Conservation (phyloP, 2,888 invertebrate genomes). For the Rhodophaea formosa region DNA sequence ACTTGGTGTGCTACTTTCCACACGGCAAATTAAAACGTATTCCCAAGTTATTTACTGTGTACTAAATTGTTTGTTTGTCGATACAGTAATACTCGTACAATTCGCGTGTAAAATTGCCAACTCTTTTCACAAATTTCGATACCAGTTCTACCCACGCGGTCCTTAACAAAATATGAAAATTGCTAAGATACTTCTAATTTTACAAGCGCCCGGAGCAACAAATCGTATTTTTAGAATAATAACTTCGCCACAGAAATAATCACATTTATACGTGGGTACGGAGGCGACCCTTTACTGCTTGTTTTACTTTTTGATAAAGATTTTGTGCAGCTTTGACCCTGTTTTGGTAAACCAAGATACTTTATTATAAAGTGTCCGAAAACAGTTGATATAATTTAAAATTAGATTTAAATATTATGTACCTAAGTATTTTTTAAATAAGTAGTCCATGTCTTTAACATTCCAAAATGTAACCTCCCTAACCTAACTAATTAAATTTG, state of each 20-base stretch:
- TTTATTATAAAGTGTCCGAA: too few relatives aligned
- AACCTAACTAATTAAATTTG: too few relatives aligned
- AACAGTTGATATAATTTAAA: too few relatives aligned
- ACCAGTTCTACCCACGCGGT: background rate
- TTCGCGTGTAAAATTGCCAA: background rate
- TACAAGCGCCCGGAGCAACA: background rate
- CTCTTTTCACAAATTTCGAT: background rate
- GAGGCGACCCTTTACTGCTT: background rate
- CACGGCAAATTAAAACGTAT: too few relatives aligned
- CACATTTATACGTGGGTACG: background rate
- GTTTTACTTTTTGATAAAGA: background rate
- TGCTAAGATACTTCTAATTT: background rate
- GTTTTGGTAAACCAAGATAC: too few relatives aligned
- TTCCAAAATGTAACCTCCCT: too few relatives aligned
- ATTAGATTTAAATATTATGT: too few relatives aligned
- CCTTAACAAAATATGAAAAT: background rate
- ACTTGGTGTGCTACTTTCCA: too few relatives aligned
- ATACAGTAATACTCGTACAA: background rate
- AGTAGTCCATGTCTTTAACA: too few relatives aligned
- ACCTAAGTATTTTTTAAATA: too few relatives aligned
- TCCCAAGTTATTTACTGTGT: too few relatives aligned
- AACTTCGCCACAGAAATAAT: background rate
- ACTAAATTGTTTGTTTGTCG: background rate
- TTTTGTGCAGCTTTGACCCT: too few relatives aligned
- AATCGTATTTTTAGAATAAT: background rate